Evolutionary conservation across 2,113 vertebrate species (phyloP).

Genomic region (Hemibagrus wyckioides): DNA sequence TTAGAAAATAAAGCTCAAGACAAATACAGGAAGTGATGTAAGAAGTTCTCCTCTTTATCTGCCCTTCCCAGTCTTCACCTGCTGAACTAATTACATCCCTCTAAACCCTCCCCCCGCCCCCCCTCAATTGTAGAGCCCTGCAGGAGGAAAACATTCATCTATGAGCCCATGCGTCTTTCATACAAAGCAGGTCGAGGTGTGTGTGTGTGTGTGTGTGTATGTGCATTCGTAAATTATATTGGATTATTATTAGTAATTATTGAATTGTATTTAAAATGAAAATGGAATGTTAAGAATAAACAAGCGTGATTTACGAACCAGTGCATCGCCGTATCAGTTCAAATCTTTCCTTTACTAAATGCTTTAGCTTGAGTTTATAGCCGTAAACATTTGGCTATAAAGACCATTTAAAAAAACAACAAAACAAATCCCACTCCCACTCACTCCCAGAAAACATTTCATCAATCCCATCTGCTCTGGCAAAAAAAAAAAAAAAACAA

Average conservation of each 20-base stretch:
- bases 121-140: constrained; percentile 25
- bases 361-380: background rate
- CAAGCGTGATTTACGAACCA: background rate
- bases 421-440: background rate
- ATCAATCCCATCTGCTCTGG: background rate
- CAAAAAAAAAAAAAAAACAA: background rate
- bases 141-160: constrained; percentile 49
- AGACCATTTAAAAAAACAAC: too few species aligned
- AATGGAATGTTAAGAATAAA: background rate
- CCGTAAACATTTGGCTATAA: background rate
- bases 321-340: background rate
- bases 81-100: constrained; percentile 53
- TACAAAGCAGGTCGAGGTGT: constrained; percentile 7
- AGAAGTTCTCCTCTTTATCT: constrained; percentile 54
- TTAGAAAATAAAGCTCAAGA: constrained; percentile 51
- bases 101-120: background rate
- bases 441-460: background rate
- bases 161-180: background rate
- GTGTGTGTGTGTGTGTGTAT: background rate
- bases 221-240: background rate
- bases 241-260: background rate
- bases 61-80: constrained; percentile 55
- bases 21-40: constrained; percentile 58
- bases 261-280: background rate
- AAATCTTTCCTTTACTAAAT: background rate